These are phyloP conservation scores for Penaeus vannamei DNA, from an alignment of 1,140 invertebrate genomes.

Conservation along the genomic window DNA sequence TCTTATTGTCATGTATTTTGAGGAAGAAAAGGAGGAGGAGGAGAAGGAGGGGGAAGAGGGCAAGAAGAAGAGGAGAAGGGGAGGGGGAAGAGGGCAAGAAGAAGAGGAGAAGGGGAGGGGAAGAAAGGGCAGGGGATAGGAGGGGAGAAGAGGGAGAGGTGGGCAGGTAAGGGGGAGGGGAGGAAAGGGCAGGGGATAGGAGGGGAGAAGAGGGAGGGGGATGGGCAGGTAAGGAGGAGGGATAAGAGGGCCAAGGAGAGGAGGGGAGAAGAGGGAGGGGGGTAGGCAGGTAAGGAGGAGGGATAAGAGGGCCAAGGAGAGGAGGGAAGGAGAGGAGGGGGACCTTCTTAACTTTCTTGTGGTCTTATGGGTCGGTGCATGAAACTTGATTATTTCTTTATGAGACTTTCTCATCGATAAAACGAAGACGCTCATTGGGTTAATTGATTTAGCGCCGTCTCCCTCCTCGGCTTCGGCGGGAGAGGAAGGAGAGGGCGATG, in stretches of 20 bases:
- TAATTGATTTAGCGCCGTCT: background rate
- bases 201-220: background rate
- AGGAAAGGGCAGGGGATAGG: too few species aligned
- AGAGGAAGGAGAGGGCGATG: background rate
- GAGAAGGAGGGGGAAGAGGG: constrained; percentile 6
- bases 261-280: background rate
- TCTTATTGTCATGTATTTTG: background rate
- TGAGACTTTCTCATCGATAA: background rate
- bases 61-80: constrained; percentile 27
- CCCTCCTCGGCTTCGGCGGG: background rate
- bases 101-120: background rate
- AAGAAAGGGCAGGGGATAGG: background rate
- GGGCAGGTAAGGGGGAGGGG: background rate
- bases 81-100: background rate
- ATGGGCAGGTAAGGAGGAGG: background rate
- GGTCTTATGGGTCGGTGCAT: too few species aligned
- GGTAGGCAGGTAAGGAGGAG: constrained; percentile 5
- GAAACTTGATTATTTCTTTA: too few species aligned
- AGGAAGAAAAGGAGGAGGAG: background rate
- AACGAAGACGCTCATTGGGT: too few species aligned
- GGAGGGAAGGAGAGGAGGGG: background rate
- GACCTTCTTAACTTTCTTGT: too few species aligned
- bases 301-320: too few species aligned
- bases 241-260: background rate
- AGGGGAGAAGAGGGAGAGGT: background rate